Evolutionary conservation across 2,888 invertebrate genomes (phyloP).

Genomic region (Drosophila macrothrix): DNA sequence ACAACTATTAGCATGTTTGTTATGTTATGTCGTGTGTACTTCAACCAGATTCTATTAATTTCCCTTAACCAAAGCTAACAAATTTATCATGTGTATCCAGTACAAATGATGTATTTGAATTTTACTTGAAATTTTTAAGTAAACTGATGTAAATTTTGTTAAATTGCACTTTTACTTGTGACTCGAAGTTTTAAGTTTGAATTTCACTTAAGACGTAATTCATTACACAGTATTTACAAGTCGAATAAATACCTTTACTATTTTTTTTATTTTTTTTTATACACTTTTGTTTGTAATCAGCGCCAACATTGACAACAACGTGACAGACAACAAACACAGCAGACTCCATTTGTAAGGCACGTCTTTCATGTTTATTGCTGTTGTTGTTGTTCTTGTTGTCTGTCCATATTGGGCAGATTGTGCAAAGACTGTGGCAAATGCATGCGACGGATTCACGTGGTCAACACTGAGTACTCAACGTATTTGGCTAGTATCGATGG

Average conservation of each 20-base stretch:
- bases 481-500: slow-evolving; percentile 24
- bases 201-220: background rate
- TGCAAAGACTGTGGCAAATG: slow-evolving; percentile 41
- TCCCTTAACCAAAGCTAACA: too few relatives aligned
- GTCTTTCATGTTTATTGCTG: slow-evolving; percentile 7
- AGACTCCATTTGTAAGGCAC: slow-evolving; percentile 14
- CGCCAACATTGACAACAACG: slow-evolving; percentile 37
- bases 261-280: background rate
- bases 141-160: background rate
- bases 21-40: background rate
- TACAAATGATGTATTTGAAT: background rate
- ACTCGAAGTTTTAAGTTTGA: background rate
- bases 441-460: slow-evolving; percentile 32
- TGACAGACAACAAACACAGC: slow-evolving; percentile 16
- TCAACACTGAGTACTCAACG: slow-evolving; percentile 18
- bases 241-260: background rate
- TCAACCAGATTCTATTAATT: background rate
- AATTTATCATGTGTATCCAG: background rate
- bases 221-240: slow-evolving; percentile 20
- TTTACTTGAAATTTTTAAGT: background rate
- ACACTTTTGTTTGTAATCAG: slow-evolving; percentile 24
- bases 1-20: background rate
- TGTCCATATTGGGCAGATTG: slow-evolving; percentile 59
- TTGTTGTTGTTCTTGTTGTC: slow-evolving; percentile 25
- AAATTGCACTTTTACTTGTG: background rate